phyloP scores from a whole-genome alignment of 2,888 invertebrate genomes.

The Amblyteles armatorius region DNA sequence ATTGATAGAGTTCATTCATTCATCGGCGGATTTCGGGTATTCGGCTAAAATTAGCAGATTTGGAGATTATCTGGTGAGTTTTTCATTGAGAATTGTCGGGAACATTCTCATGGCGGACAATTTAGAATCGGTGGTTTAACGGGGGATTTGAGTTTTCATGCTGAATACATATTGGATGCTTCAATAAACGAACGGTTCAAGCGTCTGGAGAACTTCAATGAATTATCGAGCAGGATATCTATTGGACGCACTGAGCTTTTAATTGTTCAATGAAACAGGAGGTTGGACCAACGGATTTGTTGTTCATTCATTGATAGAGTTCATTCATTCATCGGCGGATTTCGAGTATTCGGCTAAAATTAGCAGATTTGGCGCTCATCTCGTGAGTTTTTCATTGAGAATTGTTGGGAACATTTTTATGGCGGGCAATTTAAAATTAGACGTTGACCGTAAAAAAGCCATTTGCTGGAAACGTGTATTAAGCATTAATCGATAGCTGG shows the following conservation, averaged over 20 bases:
- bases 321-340: neutral
- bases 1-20: neutral
- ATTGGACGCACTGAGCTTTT: neutral
- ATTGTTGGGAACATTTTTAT: neutral
- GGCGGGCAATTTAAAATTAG: neutral
- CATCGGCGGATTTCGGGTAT: too few species aligned
- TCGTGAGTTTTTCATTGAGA: neutral
- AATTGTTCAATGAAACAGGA: neutral
- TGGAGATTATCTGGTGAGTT: too few species aligned
- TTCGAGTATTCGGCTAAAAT: too few species aligned
- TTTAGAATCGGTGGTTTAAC: slow-evolving; percentile 17
- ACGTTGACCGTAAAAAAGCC: neutral
- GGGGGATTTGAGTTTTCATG: slow-evolving; percentile 38
- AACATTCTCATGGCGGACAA: neutral
- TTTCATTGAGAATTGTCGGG: neutral
- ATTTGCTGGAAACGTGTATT: neutral
- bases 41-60: too few species aligned
- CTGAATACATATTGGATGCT: slow-evolving; percentile 1
- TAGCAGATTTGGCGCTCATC: too few species aligned
- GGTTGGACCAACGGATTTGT: neutral
- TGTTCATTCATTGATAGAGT: neutral
- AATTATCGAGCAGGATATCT: neutral
- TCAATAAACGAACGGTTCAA: neutral
- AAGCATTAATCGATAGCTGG: neutral
- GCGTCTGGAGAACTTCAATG: neutral